Evolutionary conservation across 1,140 invertebrate species (phyloP), one percentile per base, ranked within the genome.

Genomic region (Hycleus phaleratus): DNA sequence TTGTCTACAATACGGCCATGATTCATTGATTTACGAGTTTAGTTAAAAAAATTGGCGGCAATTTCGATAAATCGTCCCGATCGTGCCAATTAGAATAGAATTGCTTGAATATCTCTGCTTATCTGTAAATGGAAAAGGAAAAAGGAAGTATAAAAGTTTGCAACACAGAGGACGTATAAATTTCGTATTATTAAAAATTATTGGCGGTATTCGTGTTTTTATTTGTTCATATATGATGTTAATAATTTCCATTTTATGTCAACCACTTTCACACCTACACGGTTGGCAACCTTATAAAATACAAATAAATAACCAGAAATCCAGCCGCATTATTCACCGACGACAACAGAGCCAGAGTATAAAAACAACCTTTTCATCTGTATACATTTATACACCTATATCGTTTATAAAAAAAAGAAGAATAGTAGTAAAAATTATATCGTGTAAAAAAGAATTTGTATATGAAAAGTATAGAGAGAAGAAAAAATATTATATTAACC

Each of bases 191-290:
- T 57, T 57, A 57, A 57, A 57, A 57, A 57, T 57, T 57, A 57
- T 57, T 50, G 56, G 56, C 56, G 56, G 43, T 46, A n/a, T 40
- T 42, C 43, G 40, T 50, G 40, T 4, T 57, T 49, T 57, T 49
- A 47, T 48, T 57, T 49, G 47, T 49, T 57, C 48, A 49, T 49
- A 49, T 47, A 18, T 45, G 48, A 57, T 38, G 56, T 57, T 57
- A 57, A 57, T 57, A 57, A 57, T 60, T 60, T 56, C 54, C 59
- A 50, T 56, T 46, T 52, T 60, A 49, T 60, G 53, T 60, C 53
- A 60, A 56, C 54, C 59, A 56, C 59, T 52, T 60, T 56, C 26
- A 60, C 59, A 60, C 59, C 59, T 56, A 60, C 59, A 52, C 53
- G 53, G 53, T 56, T 51, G 39, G 59, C 49, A 60, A 51, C 58